Evolutionary conservation across 2,888 invertebrate species (phyloP).

Genomic region (Ctenicera cuprea): DNA sequence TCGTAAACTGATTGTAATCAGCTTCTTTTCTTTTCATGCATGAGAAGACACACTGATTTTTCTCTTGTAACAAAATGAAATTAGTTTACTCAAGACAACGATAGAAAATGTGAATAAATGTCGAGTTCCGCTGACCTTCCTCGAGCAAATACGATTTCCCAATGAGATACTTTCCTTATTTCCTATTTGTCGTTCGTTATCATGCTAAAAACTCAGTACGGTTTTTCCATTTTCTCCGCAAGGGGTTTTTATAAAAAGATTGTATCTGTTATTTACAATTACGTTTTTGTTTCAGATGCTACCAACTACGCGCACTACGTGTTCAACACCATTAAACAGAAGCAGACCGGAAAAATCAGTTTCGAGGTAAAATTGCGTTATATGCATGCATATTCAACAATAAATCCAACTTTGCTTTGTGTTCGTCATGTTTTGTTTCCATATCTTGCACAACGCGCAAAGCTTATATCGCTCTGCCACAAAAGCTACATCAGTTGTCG

Average conservation of each 20-base stretch:
- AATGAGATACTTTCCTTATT: not conserved
- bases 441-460: constrained; percentile 25
- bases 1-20: constrained; percentile 9
- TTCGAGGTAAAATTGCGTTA: constrained; percentile 84
- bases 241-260: too few species aligned
- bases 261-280: not conserved
- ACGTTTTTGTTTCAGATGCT: constrained; percentile 80
- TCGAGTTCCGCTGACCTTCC: not conserved
- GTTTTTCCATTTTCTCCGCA: too few species aligned
- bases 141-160: not conserved
- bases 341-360: constrained; percentile 87
- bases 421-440: constrained; percentile 19
- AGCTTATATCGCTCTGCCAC: constrained; percentile 19
- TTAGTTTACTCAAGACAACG: constrained; percentile 10
- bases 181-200: not conserved
- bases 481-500: constrained; percentile 20
- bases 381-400: constrained; percentile 26
- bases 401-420: constrained; percentile 35
- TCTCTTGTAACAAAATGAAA: constrained; percentile 11
- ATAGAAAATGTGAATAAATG: constrained; percentile 15
- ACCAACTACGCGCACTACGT: constrained; percentile 93
- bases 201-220: not conserved
- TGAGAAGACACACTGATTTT: not conserved
- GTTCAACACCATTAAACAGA: constrained; percentile 93
- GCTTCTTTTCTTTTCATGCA: constrained; percentile 1